Base-by-base conservation (phyloP, 1,140 invertebrate genomes). In the Atta colombica region DNA sequence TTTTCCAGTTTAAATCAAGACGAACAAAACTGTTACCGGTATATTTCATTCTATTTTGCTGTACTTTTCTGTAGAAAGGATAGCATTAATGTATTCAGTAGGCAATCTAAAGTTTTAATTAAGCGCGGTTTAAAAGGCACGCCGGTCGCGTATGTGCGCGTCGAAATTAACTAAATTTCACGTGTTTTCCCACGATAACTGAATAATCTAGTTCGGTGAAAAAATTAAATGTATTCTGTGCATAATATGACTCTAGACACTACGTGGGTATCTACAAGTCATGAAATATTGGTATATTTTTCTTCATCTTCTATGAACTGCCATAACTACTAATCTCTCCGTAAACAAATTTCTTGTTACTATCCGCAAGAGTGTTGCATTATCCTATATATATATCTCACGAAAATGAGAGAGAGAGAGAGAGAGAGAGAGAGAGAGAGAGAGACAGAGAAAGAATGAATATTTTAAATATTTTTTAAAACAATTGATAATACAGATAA, bases 51-150 rank as follows among this genome's bases (percentile, higher is more conserved):
- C 39, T 74, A 28, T 63, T 74, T 61, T 10, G n/a, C 3, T 25
- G 69, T 61, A 60, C 39, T 82, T 72, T 82, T 72, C 53, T 45
- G 53, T 31, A 51, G 68, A 74, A 84, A 74, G 55, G 69, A 35
- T 60, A 71, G 68, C 68, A 84, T 84, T 84, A 84, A 84, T 58
- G 80, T 74, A 84, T 84, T 74, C 80, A 75, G 80, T 84, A 84
- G 80, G 80, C 80, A 84, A 84, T 84, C 80, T 84, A 84, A 84
- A 84, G 80, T 84, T 84, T 84, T 84, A 84, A 84, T 84, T 74
- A 75, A 63, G 39, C 69, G 80, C 25, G 69, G 51, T 68, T 75
- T 61, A 84, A 84, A 84, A 82, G 71, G 68, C 68, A 60, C 25
- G 25, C 31, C 7, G 55, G 69, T 84, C 80, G 39, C 69, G 45